These are phyloP conservation scores for Drosophila nannoptera DNA, from an alignment of 1,140 invertebrate species.

Conservation along the genomic window DNA sequence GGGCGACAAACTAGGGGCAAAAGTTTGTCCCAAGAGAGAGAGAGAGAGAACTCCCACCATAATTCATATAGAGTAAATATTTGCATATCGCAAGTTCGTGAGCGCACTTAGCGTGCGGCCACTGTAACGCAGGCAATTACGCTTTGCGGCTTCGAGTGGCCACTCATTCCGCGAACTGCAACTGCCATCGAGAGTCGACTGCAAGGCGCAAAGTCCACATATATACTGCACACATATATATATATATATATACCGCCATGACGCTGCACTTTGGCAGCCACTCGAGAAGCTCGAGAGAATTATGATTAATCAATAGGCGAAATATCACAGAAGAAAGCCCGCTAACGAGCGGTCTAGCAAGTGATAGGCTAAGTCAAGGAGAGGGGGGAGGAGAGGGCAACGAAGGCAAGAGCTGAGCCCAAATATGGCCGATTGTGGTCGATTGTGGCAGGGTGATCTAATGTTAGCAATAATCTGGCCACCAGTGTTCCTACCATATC, in stretches of 20 bases:
- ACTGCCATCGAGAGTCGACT: slow-evolving; percentile 18
- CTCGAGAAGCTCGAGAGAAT: slow-evolving; percentile 3
- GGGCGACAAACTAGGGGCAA: background rate
- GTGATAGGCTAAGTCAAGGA: no score
- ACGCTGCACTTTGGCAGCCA: slow-evolving; percentile 14
- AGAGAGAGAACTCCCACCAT: background rate
- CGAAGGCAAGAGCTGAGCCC: no score
- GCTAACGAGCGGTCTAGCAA: background rate
- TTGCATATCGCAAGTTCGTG: background rate
- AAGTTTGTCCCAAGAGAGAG: background rate
- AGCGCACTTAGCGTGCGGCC: background rate
- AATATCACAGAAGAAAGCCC: background rate
- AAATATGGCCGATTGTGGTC: no score
- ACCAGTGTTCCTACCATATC: background rate
- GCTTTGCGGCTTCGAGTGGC: slow-evolving; percentile 28
- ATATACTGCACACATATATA: no score
- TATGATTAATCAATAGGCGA: slow-evolving; percentile 15
- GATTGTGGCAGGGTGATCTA: background rate
- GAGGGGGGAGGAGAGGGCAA: no score
- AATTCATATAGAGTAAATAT: background rate
- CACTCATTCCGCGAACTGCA: slow-evolving; percentile 14
- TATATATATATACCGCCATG: background rate
- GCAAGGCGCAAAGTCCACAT: slow-evolving; percentile 27
- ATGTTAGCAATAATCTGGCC: background rate
- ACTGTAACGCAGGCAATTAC: slow-evolving; percentile 34